Base-by-base conservation (phyloP, 2,888 invertebrate species). In the Tenthredo scrophulariae region DNA sequence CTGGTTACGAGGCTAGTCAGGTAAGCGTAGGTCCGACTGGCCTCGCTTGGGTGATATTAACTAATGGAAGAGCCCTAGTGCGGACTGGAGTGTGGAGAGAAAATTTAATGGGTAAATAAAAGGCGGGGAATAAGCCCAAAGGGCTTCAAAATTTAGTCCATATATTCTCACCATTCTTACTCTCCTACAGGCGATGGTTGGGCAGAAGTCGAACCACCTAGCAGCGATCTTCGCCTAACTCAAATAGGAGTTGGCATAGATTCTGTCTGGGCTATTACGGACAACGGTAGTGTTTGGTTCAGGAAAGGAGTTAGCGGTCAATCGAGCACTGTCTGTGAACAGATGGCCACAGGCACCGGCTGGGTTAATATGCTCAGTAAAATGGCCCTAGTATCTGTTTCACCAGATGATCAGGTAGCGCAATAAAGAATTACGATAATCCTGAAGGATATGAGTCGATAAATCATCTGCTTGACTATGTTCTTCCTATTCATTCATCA, bases 341-440 rank as follows among this genome's bases (percentile, higher is more conserved):
- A 96, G 91, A 94, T 96, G 85, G 97, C 97, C 10, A 96, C 96
- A 89, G 98, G 98, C 5, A 96, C 95, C 90, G 97, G 97, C 40
- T 98, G 98, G 98, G 95, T 98, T 43, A 97, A 98, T 94, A 98
- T 98, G 95, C 96, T 97, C 86, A 98, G 97, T 74, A 96, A 96
- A 92, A 97, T 98, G 96, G 95, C 96, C 33, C 95, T 97, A 91
- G 95, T 98, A 75, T 97, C 97, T n/a, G 97, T 98, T 85, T 97
- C 98, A 50, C 95, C 96, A 18, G 97, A 97, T 93, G 98, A 98
- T 94, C 98, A 98, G 95, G 95, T 95, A 88, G 86, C 65, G 58
- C 1, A 7, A 9, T n/a, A 4, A 54, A 37, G 10, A 3, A 15
- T 33, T 10, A 18, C 1, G 18, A 37, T 37, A 37, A 33, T 70